phyloP scores from a whole-genome alignment of 2,113 vertebrate species.

The Amia ocellicauda region DNA sequence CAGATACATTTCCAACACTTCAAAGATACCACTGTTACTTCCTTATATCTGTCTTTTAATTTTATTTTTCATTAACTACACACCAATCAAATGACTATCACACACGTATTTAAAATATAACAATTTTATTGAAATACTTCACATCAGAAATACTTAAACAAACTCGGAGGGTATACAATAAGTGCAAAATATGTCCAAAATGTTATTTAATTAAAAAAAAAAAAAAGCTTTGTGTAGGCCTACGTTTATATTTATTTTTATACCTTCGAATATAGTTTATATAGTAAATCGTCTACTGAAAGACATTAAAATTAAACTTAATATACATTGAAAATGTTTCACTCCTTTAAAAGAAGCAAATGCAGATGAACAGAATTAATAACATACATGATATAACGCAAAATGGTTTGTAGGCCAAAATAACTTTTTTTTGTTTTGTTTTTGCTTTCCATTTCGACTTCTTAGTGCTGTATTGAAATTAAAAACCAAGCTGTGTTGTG shows the following conservation, averaged over 20 bases:
- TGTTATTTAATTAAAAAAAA: no score
- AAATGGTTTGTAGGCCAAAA: conserved; percentile 41
- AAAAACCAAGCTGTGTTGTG: conserved; percentile 3
- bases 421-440: conserved; percentile 13
- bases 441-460: conserved; percentile 14
- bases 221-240: conserved; percentile 80
- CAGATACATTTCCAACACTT: no score
- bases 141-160: conserved; percentile 77
- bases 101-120: conserved; percentile 66
- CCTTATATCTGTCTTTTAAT: no score
- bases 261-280: conserved; percentile 49
- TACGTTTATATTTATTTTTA: conserved; percentile 59
- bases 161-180: conserved; percentile 82
- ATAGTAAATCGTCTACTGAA: conserved; percentile 50
- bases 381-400: conserved; percentile 29
- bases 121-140: conserved; percentile 87
- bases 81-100: not conserved
- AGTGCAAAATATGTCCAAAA: conserved; percentile 88
- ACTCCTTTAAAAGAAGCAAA: conserved; percentile 48
- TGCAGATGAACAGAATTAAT: conserved; percentile 14
- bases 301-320: conserved; percentile 41
- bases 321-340: conserved; percentile 37
- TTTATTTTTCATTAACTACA: no score
- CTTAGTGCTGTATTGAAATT: not conserved
- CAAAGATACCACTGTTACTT: no score